phyloP scores from a whole-genome alignment of 2,797 vertebrate species.

The Sebastes paucispinis region DNA sequence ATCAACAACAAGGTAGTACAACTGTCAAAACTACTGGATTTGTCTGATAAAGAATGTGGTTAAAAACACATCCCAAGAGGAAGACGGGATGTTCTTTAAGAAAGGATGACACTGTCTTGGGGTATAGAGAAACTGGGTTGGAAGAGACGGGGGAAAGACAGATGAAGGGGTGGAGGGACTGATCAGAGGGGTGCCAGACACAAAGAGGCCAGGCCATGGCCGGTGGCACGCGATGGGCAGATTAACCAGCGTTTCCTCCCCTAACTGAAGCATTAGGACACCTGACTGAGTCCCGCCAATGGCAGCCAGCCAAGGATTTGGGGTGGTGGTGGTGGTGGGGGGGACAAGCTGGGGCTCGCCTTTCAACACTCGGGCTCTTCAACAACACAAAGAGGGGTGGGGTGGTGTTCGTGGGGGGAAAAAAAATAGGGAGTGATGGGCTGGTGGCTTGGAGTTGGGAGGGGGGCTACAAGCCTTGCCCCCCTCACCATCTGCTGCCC shows the following conservation, averaged over 20 bases:
- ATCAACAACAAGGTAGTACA: not conserved
- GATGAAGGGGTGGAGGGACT: slow-evolving; percentile 76
- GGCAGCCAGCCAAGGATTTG: slow-evolving; percentile 77
- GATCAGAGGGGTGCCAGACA: slow-evolving; percentile 81
- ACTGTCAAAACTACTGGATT: slow-evolving; percentile 13
- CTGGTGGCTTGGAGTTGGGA: slow-evolving; percentile 70
- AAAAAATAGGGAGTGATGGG: slow-evolving; percentile 49
- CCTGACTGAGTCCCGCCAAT: slow-evolving; percentile 82
- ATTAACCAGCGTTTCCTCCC: slow-evolving; percentile 81
- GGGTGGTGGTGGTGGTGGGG: not conserved
- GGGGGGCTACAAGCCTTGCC: slow-evolving; percentile 69
- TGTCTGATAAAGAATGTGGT: not conserved
- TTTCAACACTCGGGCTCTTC: slow-evolving; percentile 75
- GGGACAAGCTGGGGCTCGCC: slow-evolving; percentile 71
- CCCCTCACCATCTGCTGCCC: slow-evolving; percentile 88
- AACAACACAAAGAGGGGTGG: slow-evolving; percentile 79
- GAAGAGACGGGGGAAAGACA: slow-evolving; percentile 66
- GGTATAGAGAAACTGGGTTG: slow-evolving; percentile 68
- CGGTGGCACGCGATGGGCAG: slow-evolving; percentile 82
- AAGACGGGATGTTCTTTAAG: slow-evolving; percentile 52
- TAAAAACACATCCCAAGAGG: slow-evolving; percentile 30
- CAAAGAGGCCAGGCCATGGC: slow-evolving; percentile 79
- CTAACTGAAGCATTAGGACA: slow-evolving; percentile 82
- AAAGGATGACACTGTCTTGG: slow-evolving; percentile 64
- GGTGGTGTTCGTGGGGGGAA: slow-evolving; percentile 46